These are phyloP conservation scores for Adoxophyes honmai DNA, from an alignment of 1,140 invertebrate species.

Conservation along the genomic window DNA sequence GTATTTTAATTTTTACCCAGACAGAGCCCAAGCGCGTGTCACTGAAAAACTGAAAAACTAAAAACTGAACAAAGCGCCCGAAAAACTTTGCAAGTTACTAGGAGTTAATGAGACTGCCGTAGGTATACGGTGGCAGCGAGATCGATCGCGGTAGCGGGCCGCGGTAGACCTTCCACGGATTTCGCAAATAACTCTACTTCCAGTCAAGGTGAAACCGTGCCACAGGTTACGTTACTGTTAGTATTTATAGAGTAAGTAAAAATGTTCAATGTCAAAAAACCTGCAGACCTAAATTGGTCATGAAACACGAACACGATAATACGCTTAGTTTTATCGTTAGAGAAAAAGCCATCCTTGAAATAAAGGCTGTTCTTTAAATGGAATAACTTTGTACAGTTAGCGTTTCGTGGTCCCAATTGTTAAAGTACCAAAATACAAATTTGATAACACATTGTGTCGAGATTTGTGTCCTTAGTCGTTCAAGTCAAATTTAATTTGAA, in stretches of 20 bases:
- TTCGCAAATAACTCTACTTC: conserved; percentile 47
- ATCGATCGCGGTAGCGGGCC: conserved; percentile 27
- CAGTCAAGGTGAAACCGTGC: conserved; percentile 47
- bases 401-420: no score
- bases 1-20: no score
- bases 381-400: no score
- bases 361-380: no score
- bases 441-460: no score
- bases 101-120: conserved; percentile 13
- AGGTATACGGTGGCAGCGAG: not conserved
- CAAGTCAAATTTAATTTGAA: no score
- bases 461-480: no score
- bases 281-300: conserved; percentile 66
- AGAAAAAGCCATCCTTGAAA: no score
- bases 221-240: conserved; percentile 9
- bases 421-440: no score
- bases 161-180: conserved; percentile 41
- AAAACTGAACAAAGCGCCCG: no score
- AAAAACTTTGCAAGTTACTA: not conserved
- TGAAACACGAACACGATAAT: conserved; percentile 35
- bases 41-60: no score
- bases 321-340: conserved; percentile 24
- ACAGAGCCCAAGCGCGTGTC: no score
- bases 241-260: conserved; percentile 29
- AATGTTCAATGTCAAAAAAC: conserved; percentile 65